Base-by-base conservation (phyloP, 2,113 vertebrate species). In the Capreolus pygargus region DNA sequence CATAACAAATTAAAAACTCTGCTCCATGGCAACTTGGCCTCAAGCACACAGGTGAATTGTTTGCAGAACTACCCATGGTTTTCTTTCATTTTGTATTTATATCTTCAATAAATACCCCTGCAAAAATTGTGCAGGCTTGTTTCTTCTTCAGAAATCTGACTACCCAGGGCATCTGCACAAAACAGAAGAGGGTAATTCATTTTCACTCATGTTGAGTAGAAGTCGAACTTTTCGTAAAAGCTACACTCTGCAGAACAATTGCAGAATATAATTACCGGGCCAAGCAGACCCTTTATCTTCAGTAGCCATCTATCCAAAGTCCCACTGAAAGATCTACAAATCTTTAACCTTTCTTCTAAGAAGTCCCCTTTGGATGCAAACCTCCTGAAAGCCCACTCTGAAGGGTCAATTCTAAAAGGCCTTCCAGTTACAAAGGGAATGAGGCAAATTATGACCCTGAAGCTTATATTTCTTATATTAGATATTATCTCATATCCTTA, bases 401-500 rank as follows among this genome's bases (percentile, higher is more conserved):
- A 60, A 92, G 58, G 78, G 43, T 86, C 74, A 36, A 0, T 92
- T 94, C 91, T 89, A 57, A 94, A 89, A 97, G 55, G 33, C 28
- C 33, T 90, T 85, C 76, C 88, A 86, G 76, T 89, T 64, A 50
- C 45, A 12, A 93, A 84, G 83, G 0, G 61, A 97, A 86, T 0
- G 2, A 83, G 50, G 87, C 85, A 92, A 94, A 76, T 96, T 1
- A 1, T 14, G 61, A 58, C 67, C 1, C 50, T 55, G 50, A 61
- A 92, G 94, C 47, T 92, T 89, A 21, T 76, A 54, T 70, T 89
- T 94, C 92, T 96, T 47, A 43, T 30, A 67, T 79, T 74, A 89
- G 57, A 61, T 94, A 79, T 25, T 94, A 92, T 97, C 97, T 94
- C 96, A 94, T 50, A 70, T 86, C 95, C 97, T 96, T 91, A 92